Base-by-base conservation (phyloP, 2,113 vertebrate genomes). In the Philantomba maxwellii region DNA sequence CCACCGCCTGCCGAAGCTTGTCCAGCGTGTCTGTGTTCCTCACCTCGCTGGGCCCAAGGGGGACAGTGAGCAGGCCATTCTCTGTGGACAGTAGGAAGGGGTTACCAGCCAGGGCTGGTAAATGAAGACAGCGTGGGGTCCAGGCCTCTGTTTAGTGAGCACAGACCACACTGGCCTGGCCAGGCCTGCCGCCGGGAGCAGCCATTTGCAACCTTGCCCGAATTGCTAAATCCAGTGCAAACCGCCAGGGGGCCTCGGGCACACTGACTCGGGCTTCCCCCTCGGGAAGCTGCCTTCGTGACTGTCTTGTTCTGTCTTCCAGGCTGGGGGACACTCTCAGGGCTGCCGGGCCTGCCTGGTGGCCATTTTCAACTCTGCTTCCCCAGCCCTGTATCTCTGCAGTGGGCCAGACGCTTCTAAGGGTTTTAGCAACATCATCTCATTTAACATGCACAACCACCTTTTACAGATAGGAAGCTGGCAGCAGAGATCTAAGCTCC, bases 1-100 rank as follows among this genome's bases (percentile, higher is more conserved):
- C 87, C 91, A 98, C 98, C 97, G 98, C 98, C 91, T 98, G 98
- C 73, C 62, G 98, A 47, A 98, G 97, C 92, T 98, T 98, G 96
- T 98, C 98, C 89, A 98, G 89, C 5, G 92, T 98, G 53, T 98
- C 98, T 8, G 97, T 93, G n/a, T 77, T 96, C 49, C 94, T 97
- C 4, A 96, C 87, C 84, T 98, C 98, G 0, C 97, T n/a, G 36
- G 98, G 95, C 51, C 93, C 95, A 1, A 96, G 93, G 45, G 98
- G 98, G 49, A 98, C 97, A 49, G 98, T 93, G 30, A 98, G 98
- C 85, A 98, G 93, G 66, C 97, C 90, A 2, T 93, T 98, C 25
- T 98, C 98, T 98, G 97, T 95, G 73, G 96, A 93, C 33, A 94
- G 91, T 3, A 66, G 51, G 51, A 82, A 21, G 57, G 30, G 84